Evolutionary conservation across 2,113 vertebrate species (phyloP), one percentile per base, ranked within the genome.

Genomic region (Corythornis cristatus): DNA sequence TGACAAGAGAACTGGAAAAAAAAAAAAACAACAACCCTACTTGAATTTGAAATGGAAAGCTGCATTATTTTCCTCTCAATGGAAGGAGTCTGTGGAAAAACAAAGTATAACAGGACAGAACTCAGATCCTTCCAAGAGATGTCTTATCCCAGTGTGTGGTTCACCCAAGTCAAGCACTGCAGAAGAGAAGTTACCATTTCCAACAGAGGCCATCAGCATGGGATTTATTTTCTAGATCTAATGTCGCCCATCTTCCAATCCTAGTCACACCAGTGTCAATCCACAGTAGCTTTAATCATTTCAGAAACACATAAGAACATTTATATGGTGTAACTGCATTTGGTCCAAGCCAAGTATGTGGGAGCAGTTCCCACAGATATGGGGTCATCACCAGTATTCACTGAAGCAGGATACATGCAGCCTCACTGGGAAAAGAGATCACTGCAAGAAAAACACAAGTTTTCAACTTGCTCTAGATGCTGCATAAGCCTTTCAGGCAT

Each of bases 331-430:
- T 74, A 33, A 67, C 43, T 35, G 26, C 22, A 11, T 56, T 64
- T n/a, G 17, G 33, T 5, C 28, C 6, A 64, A 64, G 48, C 50
- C 1, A 2, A 0, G 3, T 16, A 9, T 3, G 7, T 33, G 71
- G 15, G 9, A 71, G 25, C 51, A 26, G 68, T 3, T 6, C 28
- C 43, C 31, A n/a, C 12, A 17, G 12, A 20, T 0, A 0, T 0
- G 8, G 33, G 4, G 19, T 46, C 43, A 45, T 26, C 58, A n/a
- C 8, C 48, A 46, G 9, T 19, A 9, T 22, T 17, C 31, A 31
- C 29, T 19, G 15, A 21, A 81, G 56, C 15, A 62, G 9, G 19
- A 87, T 18, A 80, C 0, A 0, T 5, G 9, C 15, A 12, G 33
- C 16, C 45, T 46, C 42, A 25, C 28, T 29, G 31, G 37, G 11